Conservation (phyloP, 53 echinoderm and acorn worm genomes). For the Echinarachnius parma region DNA sequence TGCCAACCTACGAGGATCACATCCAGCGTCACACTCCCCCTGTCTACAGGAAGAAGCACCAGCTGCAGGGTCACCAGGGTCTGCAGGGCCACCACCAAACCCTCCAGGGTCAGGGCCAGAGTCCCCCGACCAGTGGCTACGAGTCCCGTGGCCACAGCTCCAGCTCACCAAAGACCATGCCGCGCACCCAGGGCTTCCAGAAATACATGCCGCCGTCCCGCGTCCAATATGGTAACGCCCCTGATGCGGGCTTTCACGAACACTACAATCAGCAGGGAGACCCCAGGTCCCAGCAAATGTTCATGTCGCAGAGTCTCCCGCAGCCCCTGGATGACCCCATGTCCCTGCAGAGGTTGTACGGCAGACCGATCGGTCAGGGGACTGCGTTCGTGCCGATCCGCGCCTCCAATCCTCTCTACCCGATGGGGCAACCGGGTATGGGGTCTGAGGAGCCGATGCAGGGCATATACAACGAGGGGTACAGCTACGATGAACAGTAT, state of each 20-base stretch:
- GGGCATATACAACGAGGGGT: conserved; percentile 38
- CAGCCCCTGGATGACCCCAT: conserved; percentile 27
- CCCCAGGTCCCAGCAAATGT: conserved; percentile 7
- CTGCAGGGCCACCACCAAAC: too few species aligned
- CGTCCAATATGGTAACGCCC: not conserved
- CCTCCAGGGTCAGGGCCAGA: conserved; percentile 46
- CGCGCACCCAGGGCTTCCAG: conserved; percentile 50
- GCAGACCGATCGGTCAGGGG: conserved; percentile 20
- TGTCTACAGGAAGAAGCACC: conserved; percentile 35
- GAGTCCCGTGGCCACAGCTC: conserved; percentile 62
- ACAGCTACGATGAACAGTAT: conserved; percentile 34
- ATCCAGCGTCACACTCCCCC: conserved; percentile 72
- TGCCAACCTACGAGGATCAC: conserved; percentile 88
- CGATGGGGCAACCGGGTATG: not conserved
- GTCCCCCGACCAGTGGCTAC: conserved; percentile 57
- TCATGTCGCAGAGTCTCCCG: conserved; percentile 43
- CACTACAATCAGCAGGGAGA: not conserved
- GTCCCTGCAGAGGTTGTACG: conserved; percentile 17
- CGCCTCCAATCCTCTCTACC: conserved; percentile 34
- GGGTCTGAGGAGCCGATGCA: conserved; percentile 27
- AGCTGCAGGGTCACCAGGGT: too few species aligned
- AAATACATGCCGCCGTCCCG: conserved; percentile 22
- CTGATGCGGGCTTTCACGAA: conserved; percentile 23
- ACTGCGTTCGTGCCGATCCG: conserved; percentile 45
- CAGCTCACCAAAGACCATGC: conserved; percentile 49